Percentiles rank a stretch among this genome's conserved stretches.
phyloP scores from a whole-genome alignment of 2,888 invertebrate genomes.

The Mythimna lalbum region DNA sequence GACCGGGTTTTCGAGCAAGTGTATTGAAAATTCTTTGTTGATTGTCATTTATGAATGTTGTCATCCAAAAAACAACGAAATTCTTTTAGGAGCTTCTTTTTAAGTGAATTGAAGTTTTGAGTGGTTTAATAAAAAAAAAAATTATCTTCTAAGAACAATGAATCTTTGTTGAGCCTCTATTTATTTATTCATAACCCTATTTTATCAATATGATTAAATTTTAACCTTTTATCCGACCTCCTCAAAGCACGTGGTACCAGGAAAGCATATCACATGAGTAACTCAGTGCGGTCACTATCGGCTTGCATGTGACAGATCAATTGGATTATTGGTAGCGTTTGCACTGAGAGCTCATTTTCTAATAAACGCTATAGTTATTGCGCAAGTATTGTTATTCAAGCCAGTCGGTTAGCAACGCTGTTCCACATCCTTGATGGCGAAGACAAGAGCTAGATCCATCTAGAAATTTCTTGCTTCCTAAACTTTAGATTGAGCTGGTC shows the following conservation, averaged over 20 bases:
- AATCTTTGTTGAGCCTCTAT: background rate
- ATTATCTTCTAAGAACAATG: background rate
- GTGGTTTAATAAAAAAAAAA: background rate
- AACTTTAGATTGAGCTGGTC: background rate
- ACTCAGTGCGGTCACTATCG: constrained; percentile 8
- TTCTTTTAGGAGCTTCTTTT: background rate
- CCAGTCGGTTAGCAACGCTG: constrained; percentile 13
- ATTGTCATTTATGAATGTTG: constrained; percentile 8
- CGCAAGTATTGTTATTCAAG: constrained; percentile 44
- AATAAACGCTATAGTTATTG: constrained; percentile 56
- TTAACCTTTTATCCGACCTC: constrained; percentile 10
- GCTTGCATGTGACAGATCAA: constrained; percentile 55
- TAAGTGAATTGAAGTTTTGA: background rate
- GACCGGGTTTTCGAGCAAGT: no score
- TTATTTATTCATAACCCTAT: background rate
- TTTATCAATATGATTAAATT: background rate
- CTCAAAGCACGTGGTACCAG: constrained; percentile 15
- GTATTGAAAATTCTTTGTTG: constrained; percentile 24
- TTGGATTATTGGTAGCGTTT: constrained; percentile 50
- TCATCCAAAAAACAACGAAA: background rate
- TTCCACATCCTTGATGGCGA: background rate
- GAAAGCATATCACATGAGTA: constrained; percentile 25
- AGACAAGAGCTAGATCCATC: background rate
- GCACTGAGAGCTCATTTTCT: constrained; percentile 57
- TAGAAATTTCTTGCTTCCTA: background rate